Base-by-base conservation (phyloP, 1,140 invertebrate species). In the Papilio machaon region DNA sequence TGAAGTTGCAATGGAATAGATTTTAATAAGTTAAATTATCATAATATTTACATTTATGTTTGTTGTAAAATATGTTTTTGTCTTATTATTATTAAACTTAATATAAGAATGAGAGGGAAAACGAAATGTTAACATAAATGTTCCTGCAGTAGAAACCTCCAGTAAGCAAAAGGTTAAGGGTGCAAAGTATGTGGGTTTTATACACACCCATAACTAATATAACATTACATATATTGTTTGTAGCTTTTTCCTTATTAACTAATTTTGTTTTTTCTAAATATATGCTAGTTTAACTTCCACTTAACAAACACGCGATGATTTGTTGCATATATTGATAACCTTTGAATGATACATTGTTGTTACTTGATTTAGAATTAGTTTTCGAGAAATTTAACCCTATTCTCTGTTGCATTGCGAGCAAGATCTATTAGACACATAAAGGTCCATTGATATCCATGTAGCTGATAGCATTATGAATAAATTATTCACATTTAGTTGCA, bases 271-370 rank as follows among this genome's bases (percentile, higher is more conserved):
- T 58, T 17, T 17, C n/a, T 30, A 64, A 6, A 6, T 43, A 43
- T 43, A 43, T 64, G 30, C 30, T 30, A 30, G 5, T 35, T 35
- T 7, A 17, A 7, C 64, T 70, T 35, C 64, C 64, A 70, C 64
- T 70, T 70, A 70, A 70, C 64, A 64, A 30, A 70, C 64, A 54
- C 73, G 81, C 77, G 79, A 74, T 67, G 79, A 74, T 67, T 74
- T 82, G 74, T 80, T 80, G 79, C 78, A 80, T 38, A 10, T 23
- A 10, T 30, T 35, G 82, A 82, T 76, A 80, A 82, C 82, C 46
- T 80, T 80, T 80, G 30, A 60, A 76, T 60, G 30, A 70, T n/a
- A 54, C 30, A 67, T 54, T 82, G 67, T 82, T 93, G 52, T 80
- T 80, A 35, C 64, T 70, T 70, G 64, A 70, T 70, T 70, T 70